Percentiles rank a stretch among this genome's conserved stretches.
phyloP scores from a whole-genome alignment of 2,888 invertebrate species.

The Caenorhabditis afra region DNA sequence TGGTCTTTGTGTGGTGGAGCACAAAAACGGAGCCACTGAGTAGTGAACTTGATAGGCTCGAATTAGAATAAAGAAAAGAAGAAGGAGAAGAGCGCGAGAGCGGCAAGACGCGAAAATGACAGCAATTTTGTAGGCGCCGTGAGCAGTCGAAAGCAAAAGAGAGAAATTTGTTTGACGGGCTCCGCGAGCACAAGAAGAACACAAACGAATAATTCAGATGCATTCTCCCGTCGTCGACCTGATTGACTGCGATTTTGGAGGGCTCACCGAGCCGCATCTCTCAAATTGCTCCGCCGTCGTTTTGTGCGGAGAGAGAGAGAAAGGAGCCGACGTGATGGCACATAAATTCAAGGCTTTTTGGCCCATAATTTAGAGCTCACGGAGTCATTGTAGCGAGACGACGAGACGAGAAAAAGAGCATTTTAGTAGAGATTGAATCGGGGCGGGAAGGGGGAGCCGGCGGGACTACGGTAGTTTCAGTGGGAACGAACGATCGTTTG shows the following conservation, averaged over 20 bases:
- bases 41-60: slow-evolving; percentile 53
- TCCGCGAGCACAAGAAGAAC: slow-evolving; percentile 22
- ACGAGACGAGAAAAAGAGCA: not conserved
- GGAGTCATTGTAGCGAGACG: not conserved
- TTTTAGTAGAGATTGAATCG: too few species aligned
- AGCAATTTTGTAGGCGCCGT: slow-evolving; percentile 53
- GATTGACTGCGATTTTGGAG: slow-evolving; percentile 57
- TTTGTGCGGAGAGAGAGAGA: slow-evolving; percentile 31
- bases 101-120: slow-evolving; percentile 37
- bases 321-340: slow-evolving; percentile 17
- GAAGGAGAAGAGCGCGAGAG: slow-evolving; percentile 2
- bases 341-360: slow-evolving; percentile 32
- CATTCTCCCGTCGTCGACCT: slow-evolving; percentile 41
- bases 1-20: slow-evolving; percentile 45
- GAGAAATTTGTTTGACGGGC: slow-evolving; percentile 13
- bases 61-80: slow-evolving; percentile 31
- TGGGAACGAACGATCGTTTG: too few species aligned
- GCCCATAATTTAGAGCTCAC: slow-evolving; percentile 13
- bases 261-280: slow-evolving; percentile 40
- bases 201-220: slow-evolving; percentile 60
- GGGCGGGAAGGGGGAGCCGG: too few species aligned
- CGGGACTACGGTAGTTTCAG: too few species aligned
- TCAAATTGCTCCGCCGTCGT: slow-evolving; percentile 50
- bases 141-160: not conserved
- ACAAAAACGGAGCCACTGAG: slow-evolving; percentile 19